Conservation (phyloP, 2,888 invertebrate genomes). For the Hydrotaea cyrtoneurina region DNA sequence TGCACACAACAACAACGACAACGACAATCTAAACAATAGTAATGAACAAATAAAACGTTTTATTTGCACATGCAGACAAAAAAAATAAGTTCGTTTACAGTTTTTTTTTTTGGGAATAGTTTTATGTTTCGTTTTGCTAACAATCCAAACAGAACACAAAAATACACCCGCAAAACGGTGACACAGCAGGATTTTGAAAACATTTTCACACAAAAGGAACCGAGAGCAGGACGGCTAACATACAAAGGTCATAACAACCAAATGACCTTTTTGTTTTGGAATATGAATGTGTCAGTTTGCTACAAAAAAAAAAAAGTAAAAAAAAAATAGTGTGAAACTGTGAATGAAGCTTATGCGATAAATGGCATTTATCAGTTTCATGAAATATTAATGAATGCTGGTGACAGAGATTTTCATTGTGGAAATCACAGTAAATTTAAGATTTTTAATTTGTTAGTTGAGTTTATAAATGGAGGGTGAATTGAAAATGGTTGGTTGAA, state of each 20-base stretch:
- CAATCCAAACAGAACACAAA: not conserved
- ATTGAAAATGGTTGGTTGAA: no score
- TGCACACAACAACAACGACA: not conserved
- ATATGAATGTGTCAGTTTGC: constrained; percentile 3
- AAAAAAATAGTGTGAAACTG: constrained; percentile 31
- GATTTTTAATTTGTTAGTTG: no score
- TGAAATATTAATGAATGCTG: not conserved
- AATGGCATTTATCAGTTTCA: constrained; percentile 17
- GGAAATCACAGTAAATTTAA: not conserved
- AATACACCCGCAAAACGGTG: constrained; percentile 4
- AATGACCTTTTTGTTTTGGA: constrained; percentile 5
- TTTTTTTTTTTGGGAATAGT: not conserved
- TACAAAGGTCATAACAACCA: not conserved
- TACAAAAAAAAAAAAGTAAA: no score
- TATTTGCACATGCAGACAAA: constrained; percentile 1
- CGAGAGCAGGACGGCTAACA: not conserved
- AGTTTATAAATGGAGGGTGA: no score
- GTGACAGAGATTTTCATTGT: not conserved
- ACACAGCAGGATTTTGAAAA: constrained; percentile 48
- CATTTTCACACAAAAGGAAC: not conserved
- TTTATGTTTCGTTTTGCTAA: constrained; percentile 46
- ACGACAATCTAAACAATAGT: not conserved
- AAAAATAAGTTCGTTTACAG: constrained; percentile 15
- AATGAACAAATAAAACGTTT: constrained; percentile 16
- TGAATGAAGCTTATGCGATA: constrained; percentile 10